Evolutionary conservation across 2,888 invertebrate species (phyloP), one percentile per base, ranked within the genome.

Genomic region (Chirona hameri): DNA sequence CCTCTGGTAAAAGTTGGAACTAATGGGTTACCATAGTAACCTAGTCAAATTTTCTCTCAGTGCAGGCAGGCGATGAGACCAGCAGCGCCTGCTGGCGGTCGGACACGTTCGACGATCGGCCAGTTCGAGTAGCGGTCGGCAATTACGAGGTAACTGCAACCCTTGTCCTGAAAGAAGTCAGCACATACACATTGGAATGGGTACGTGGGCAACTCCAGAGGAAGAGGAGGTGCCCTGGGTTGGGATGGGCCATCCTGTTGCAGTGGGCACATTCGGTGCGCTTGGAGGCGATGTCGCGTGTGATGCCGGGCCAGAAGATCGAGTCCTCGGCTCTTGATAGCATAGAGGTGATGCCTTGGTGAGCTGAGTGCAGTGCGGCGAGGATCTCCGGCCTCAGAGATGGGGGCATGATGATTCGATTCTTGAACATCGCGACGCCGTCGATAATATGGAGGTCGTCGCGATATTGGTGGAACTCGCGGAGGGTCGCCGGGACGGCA

Each of bases 251-350:
- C 82, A 82, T 83, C 46, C 82, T 24, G 31, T 65, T 79, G 79
- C 82, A 83, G 7, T 24, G 79, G n/a, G 27, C 39, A 52, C 83
- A 83, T 39, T 60, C 27, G 24, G 52, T n/a, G 18, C 82, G 65
- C 55, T 31, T 39, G 10, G 24, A 79, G 15, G 39, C 15, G 79
- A 83, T 81, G 82, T 52, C 69, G 18, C 65, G n/a, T 27, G 83
- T 83, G 27, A 83, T 81, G 69, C 81, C 79, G 24, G 83, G 79
- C 81, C 81, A 83, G 57, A 83, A 83, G 48, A 83, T 12, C 12
- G 76, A 82, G 29, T 65, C 18, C 24, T 81, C 82, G 24, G 83
- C 83, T 24, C 81, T 27, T 15, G 48, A 4, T 1, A 18, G 46
- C 81, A 82, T 83, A 24, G 39, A 27, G n/a, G 81, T 79, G 15